phyloP scores from a whole-genome alignment of 2,888 invertebrate species.

The Parnassius glacialis region DNA sequence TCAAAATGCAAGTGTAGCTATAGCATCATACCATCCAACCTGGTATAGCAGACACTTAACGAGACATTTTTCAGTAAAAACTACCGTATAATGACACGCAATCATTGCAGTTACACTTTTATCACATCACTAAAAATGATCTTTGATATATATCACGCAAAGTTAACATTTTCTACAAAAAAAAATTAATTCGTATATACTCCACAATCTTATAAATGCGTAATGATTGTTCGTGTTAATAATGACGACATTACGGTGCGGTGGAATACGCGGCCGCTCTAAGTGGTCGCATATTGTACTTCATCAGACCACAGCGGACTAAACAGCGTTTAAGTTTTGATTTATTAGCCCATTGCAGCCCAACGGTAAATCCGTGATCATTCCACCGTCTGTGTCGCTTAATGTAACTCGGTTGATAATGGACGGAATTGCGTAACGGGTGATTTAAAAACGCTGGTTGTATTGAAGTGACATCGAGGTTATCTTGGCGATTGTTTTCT shows the following conservation, averaged over 20 bases:
- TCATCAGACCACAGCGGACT: slow-evolving; percentile 52
- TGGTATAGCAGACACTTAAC: not conserved
- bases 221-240: slow-evolving; percentile 15
- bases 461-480: slow-evolving; percentile 10
- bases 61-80: not conserved
- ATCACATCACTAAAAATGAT: not conserved
- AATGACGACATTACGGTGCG: slow-evolving; percentile 31
- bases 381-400: slow-evolving; percentile 30
- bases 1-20: no score
- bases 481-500: slow-evolving; percentile 15
- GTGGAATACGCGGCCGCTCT: slow-evolving; percentile 43
- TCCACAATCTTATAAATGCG: not conserved
- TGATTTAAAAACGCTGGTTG: slow-evolving; percentile 20
- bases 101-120: slow-evolving; percentile 11
- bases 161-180: slow-evolving; percentile 13
- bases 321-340: slow-evolving; percentile 67
- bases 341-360: slow-evolving; percentile 58
- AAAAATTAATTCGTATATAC: not conserved
- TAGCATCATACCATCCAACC: no score
- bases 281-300: slow-evolving; percentile 55
- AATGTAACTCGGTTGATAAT: slow-evolving; percentile 28
- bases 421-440: slow-evolving; percentile 22
- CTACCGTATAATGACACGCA: not conserved
- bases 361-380: slow-evolving; percentile 51
- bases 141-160: slow-evolving; percentile 17